Evolutionary conservation across 2,888 invertebrate genomes (phyloP).

Genomic region (Omphaloscelis lunosa): DNA sequence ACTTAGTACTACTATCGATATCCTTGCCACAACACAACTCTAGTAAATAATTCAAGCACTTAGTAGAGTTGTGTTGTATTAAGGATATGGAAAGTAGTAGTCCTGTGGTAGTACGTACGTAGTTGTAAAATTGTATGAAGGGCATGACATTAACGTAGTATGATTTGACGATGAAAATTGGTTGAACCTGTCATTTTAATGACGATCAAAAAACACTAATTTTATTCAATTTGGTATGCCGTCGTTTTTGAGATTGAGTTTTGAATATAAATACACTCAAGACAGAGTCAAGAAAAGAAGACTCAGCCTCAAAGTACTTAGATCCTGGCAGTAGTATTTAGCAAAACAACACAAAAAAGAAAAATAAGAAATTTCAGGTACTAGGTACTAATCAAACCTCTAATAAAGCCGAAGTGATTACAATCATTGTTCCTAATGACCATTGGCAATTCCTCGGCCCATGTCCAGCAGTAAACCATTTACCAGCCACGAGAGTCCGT

Average conservation of each 20-base stretch:
- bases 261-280: background rate
- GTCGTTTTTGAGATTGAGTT: background rate
- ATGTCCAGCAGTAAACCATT: constrained; percentile 34
- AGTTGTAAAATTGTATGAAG: background rate
- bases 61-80: background rate
- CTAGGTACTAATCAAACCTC: background rate
- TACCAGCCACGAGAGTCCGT: background rate
- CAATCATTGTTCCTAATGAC: constrained; percentile 21
- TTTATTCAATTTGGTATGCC: background rate
- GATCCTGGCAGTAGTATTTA: no score
- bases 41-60: background rate
- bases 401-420: constrained; percentile 15
- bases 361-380: background rate
- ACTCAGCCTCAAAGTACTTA: background rate
- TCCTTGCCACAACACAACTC: background rate
- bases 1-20: background rate
- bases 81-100: background rate
- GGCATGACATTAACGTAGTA: background rate
- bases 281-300: background rate
- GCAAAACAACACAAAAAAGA: background rate
- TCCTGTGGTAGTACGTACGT: no score
- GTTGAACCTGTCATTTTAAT: background rate
- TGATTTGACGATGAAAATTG: background rate
- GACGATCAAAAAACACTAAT: background rate
- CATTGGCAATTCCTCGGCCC: constrained; percentile 17